A percentile compares a stretch with the other conserved stretches of the same genome.
These are phyloP conservation scores for Litocranius walleri DNA, from an alignment of 2,113 vertebrate genomes.

Conservation along the genomic window DNA sequence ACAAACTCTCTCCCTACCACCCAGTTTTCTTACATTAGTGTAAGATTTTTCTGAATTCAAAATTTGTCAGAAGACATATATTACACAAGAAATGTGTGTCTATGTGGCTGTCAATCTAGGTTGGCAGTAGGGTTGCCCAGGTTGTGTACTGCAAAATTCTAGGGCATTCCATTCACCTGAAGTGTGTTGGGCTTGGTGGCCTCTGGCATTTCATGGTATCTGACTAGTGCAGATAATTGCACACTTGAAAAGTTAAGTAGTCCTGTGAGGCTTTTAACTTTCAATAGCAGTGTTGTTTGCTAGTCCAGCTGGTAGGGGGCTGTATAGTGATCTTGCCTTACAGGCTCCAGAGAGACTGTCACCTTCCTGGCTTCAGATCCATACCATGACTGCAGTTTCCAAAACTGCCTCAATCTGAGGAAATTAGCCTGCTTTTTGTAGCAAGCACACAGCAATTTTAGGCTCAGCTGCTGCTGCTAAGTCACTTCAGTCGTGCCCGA, in stretches of 20 bases:
- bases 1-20: accelerated
- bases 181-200: not conserved
- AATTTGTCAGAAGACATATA: not conserved
- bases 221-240: not conserved
- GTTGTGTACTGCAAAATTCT: not conserved
- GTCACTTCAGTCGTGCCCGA: too few species aligned
- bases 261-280: not conserved
- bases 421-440: not conserved
- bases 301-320: not conserved
- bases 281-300: not conserved
- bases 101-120: not conserved
- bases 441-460: not conserved
- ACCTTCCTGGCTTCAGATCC: not conserved
- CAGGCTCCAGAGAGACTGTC: not conserved
- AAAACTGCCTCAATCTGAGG: not conserved
- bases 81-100: not conserved
- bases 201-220: not conserved
- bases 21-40: not conserved
- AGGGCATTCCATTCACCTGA: not conserved
- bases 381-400: not conserved
- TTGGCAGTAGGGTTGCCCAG: not conserved
- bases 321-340: not conserved
- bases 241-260: not conserved
- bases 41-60: not conserved
- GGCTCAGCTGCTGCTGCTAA: not conserved